These are phyloP conservation scores for Chaetodon auriga DNA, from an alignment of 2,113 vertebrate genomes.

Conservation along the genomic window DNA sequence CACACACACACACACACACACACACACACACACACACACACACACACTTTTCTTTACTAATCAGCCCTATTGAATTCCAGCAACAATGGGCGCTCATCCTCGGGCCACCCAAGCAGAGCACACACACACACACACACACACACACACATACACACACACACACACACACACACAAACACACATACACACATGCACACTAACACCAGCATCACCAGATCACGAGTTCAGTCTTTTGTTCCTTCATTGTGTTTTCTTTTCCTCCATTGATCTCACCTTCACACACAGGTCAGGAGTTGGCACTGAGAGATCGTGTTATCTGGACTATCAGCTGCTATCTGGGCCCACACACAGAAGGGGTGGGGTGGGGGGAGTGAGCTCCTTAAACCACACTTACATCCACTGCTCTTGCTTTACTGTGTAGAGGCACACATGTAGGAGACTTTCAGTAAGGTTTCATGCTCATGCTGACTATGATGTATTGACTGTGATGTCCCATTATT, in stretches of 20 bases:
- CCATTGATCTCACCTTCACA: slow-evolving; percentile 73
- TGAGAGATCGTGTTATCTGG: slow-evolving; percentile 63
- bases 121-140: slow-evolving; percentile 53
- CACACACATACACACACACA: slow-evolving; percentile 29
- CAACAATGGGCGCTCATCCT: slow-evolving; percentile 84
- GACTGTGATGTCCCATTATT: neutral
- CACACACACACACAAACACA: slow-evolving; percentile 57
- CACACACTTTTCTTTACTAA: slow-evolving; percentile 79
- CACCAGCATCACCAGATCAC: slow-evolving; percentile 70
- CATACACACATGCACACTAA: slow-evolving; percentile 44
- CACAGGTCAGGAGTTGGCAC: slow-evolving; percentile 74
- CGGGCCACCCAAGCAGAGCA: slow-evolving; percentile 84
- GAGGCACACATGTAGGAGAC: neutral
- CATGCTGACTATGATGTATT: neutral
- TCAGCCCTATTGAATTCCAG: slow-evolving; percentile 84
- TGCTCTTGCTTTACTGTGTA: neutral
- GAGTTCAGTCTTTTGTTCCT: slow-evolving; percentile 75
- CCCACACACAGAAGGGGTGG: slow-evolving; percentile 39
- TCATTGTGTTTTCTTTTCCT: slow-evolving; percentile 68
- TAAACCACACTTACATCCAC: slow-evolving; percentile 4
- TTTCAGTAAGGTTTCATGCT: neutral
- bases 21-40: slow-evolving; percentile 46
- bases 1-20: slow-evolving; percentile 59
- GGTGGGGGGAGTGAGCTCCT: neutral
- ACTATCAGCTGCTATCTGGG: slow-evolving; percentile 63